Evolutionary conservation across 2,888 invertebrate genomes (phyloP), one percentile per base, ranked within the genome.

Genomic region (Exocentrus adspersus): DNA sequence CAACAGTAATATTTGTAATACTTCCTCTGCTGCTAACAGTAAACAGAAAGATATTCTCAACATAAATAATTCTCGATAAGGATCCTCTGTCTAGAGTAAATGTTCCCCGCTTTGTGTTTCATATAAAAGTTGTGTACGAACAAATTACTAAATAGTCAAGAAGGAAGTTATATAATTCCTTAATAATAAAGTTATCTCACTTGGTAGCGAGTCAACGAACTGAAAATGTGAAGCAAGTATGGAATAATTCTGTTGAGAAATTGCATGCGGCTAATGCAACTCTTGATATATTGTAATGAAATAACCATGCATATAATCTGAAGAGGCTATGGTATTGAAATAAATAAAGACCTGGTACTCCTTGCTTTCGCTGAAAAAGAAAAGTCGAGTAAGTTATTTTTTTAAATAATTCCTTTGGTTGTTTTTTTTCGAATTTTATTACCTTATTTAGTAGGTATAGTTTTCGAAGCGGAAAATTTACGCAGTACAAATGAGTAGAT

Each of bases 391-490:
- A 43, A 17, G 9, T 7, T 16, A 9, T n/a, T n/a, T n/a, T n/a
- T n/a, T n/a, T n/a, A n/a, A n/a, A n/a, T n/a, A n/a, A n/a, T n/a
- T n/a, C n/a, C n/a, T n/a, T n/a, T n/a, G n/a, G n/a, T n/a, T n/a
- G n/a, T n/a, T n/a, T n/a, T n/a, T n/a, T n/a, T n/a, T n/a, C n/a
- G n/a, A n/a, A n/a, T n/a, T n/a, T n/a, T n/a, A n/a, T n/a, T n/a
- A n/a, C n/a, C n/a, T n/a, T n/a, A n/a, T n/a, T n/a, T n/a, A n/a
- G n/a, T 6, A 9, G 54, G 28, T 21, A 21, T 42, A 21, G 20
- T 24, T 43, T 30, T 6, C 37, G 60, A 53, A 53, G 52, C 60
- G 30, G 51, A 60, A 60, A 60, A 60, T 53, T 52, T 32, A 52
- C 60, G 41, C 60, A 16, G 43, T 30, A 53, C 24, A 52, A 53